Base-by-base conservation (phyloP, 2,888 invertebrate species). In the Eupithecia insigniata region DNA sequence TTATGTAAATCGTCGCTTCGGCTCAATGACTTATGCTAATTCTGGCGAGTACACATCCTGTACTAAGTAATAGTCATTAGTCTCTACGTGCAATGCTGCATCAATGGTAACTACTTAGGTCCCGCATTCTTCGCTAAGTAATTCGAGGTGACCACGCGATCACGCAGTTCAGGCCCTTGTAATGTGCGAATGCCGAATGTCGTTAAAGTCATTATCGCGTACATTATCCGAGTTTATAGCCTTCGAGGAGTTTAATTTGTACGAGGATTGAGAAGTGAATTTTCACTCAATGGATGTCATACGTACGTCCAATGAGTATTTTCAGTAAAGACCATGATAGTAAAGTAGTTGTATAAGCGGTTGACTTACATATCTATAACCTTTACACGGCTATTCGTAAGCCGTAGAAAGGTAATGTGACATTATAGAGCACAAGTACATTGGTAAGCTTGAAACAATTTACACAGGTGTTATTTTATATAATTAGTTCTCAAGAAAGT, bases 61-160 rank as follows among this genome's bases (percentile, higher is more conserved):
- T 71, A 73, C 71, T 72, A 77, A n/a, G n/a, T n/a, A n/a, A 76
- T 73, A 55, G 61, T 66, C 69, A 76, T 74, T 70, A 76, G 62
- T 8, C 69, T 72, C 72, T 67, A 73, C 72, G 76, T 76, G 75
- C 74, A 75, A 73, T 69, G 75, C 67, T 76, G 74, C 74, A 72
- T 71, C 72, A 73, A 70, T 67, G 71, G 69, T 66, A 71, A 26
- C 12, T 26, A 55, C 55, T 71, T 72, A 73, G 60, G 65, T 61
- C 65, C 26, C 61, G 69, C 70, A 70, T 73, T 68, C 73, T 70
- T 71, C 65, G 1, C 22, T 43, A 71, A 66, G 66, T 74, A 74
- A 74, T 74, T 74, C 62, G 71, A 62, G 55, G 62, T 55, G 39
- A 69, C 62, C 74, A 74, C 74, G 74, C 74, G 69, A 74, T 43